These are phyloP conservation scores for Pristiophorus japonicus DNA, from an alignment of 2,113 vertebrate genomes.

Conservation along the genomic window DNA sequence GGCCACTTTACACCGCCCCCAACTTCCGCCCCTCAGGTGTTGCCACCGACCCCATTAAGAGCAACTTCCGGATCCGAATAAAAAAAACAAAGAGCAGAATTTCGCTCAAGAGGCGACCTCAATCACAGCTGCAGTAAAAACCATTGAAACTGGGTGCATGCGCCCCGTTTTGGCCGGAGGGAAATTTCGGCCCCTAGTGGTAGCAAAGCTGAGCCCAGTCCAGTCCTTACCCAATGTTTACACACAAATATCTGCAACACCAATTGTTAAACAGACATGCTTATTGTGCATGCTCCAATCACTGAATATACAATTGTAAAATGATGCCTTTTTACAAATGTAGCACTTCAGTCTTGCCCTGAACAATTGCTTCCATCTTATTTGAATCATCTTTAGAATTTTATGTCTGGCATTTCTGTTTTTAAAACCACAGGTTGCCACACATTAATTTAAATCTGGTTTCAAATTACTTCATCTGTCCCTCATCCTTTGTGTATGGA, in stretches of 20 bases:
- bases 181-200: too few species aligned
- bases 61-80: too few species aligned
- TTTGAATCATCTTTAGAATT: neutral
- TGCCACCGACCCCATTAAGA: too few species aligned
- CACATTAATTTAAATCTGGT: neutral
- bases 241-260: neutral
- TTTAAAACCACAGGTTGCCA: neutral
- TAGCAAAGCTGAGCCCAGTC: neutral
- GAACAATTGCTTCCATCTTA: constrained; percentile 16
- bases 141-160: too few species aligned
- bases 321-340: neutral
- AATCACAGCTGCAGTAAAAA: too few species aligned
- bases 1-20: too few species aligned
- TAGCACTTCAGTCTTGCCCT: neutral
- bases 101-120: too few species aligned
- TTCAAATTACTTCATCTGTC: constrained; percentile 4
- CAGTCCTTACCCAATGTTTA: neutral
- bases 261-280: neutral
- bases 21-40: too few species aligned
- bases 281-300: neutral
- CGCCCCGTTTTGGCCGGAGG: too few species aligned
- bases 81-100: too few species aligned
- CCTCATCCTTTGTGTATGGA: neutral
- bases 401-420: neutral
- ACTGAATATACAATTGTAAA: neutral